These are phyloP conservation scores for Urocynchramus pylzowi DNA, from an alignment of 2,113 vertebrate genomes.

Conservation along the genomic window DNA sequence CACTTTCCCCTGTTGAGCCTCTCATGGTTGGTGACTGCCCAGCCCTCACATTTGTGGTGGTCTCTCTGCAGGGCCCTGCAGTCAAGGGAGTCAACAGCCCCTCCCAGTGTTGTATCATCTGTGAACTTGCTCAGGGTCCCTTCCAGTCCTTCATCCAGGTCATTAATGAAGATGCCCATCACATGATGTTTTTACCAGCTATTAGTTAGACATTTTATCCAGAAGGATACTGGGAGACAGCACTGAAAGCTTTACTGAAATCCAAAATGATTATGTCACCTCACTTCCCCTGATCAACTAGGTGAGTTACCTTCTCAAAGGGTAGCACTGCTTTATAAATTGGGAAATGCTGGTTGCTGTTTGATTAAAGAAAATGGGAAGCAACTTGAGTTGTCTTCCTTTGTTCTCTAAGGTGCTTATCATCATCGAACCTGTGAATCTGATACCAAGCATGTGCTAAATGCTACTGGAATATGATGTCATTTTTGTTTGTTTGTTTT, in stretches of 20 bases:
- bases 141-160: background rate
- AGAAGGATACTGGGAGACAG: too few species aligned
- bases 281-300: background rate
- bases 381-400: background rate
- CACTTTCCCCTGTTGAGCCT: rapidly evolving
- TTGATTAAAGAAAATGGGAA: background rate
- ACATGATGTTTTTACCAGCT: background rate
- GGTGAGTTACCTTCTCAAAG: background rate
- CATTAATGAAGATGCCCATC: background rate
- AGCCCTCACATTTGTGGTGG: background rate
- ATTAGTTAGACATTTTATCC: background rate
- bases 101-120: background rate
- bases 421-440: background rate
- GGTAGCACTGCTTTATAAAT: background rate
- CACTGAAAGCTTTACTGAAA: background rate
- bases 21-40: background rate
- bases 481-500: background rate
- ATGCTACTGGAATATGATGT: background rate
- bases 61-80: background rate
- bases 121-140: background rate
- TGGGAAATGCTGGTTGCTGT: background rate
- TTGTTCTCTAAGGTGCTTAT: background rate
- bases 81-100: background rate
- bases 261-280: background rate
- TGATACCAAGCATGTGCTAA: background rate